Evolutionary conservation across 2,888 invertebrate species (phyloP).

Genomic region (Diarsia brunnea): DNA sequence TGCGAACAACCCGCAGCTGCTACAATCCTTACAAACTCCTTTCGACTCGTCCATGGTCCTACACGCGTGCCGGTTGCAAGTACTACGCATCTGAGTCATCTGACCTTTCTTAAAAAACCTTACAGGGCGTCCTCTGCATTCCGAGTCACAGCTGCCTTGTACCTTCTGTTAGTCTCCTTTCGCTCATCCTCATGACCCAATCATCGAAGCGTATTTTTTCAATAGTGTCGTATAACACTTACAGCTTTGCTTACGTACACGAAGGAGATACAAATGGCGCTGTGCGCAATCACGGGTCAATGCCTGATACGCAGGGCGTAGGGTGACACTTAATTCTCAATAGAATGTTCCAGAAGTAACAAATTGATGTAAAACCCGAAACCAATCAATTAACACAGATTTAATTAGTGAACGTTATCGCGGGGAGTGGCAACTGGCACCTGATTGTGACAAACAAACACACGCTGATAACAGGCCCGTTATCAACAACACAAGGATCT

Average conservation of each 20-base stretch:
- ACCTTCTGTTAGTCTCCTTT: background rate
- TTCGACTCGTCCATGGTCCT: background rate
- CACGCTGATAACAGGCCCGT: slow-evolving; percentile 24
- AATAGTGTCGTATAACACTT: background rate
- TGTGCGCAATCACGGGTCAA: background rate
- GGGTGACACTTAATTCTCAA: background rate
- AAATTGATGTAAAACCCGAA: slow-evolving; percentile 7
- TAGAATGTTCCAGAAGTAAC: slow-evolving; percentile 17
- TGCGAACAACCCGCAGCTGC: too few relatives aligned
- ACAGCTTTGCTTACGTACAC: background rate
- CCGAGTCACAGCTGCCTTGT: background rate
- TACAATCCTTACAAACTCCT: background rate
- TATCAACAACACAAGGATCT: slow-evolving; percentile 16
- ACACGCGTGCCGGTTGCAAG: background rate
- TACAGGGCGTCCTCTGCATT: background rate
- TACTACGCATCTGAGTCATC: background rate
- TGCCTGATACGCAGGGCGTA: background rate
- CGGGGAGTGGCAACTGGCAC: slow-evolving; percentile 47
- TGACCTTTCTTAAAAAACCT: background rate
- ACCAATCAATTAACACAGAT: slow-evolving; percentile 44
- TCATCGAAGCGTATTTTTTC: background rate
- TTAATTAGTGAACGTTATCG: slow-evolving; percentile 52
- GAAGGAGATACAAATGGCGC: background rate
- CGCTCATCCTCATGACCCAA: background rate
- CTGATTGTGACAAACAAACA: slow-evolving; percentile 54